phyloP scores from a whole-genome alignment of 2,113 vertebrate species.

The Colaptes auratus region DNA sequence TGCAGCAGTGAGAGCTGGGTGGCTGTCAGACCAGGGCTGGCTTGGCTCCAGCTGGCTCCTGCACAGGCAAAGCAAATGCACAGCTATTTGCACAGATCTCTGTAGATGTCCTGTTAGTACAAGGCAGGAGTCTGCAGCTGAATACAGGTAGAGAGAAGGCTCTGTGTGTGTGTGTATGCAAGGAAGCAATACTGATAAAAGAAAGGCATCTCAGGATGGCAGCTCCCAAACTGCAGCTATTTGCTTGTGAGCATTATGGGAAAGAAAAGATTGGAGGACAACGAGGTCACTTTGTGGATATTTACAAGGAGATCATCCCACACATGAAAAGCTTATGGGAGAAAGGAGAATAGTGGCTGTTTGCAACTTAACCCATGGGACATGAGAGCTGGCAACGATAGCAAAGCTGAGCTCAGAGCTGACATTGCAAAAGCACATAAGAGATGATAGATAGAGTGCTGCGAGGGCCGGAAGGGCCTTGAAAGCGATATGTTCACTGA shows the following conservation, averaged over 20 bases:
- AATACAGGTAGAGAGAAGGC: neutral
- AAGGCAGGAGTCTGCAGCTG: neutral
- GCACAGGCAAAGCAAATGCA: neutral
- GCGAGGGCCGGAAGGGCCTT: slow-evolving; percentile 6
- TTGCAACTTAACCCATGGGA: slow-evolving; percentile 47
- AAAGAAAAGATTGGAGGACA: slow-evolving; percentile 15
- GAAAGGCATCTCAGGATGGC: accelerated
- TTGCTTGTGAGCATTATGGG: neutral
- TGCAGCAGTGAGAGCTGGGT: neutral
- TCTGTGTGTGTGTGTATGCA: accelerated
- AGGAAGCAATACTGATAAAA: neutral
- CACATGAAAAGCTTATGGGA: slow-evolving; percentile 28
- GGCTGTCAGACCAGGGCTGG: neutral
- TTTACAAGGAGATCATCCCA: slow-evolving; percentile 25
- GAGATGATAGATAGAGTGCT: slow-evolving; percentile 23
- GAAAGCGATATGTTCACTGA: neutral
- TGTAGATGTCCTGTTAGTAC: neutral
- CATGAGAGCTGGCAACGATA: neutral
- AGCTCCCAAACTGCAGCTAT: neutral
- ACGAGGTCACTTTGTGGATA: neutral
- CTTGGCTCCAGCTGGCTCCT: neutral
- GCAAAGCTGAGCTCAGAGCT: neutral
- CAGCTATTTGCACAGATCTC: neutral
- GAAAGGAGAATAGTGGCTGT: slow-evolving; percentile 17
- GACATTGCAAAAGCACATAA: slow-evolving; percentile 27